phyloP scores from a whole-genome alignment of 2,888 invertebrate species.

The Pyrrhia umbra region DNA sequence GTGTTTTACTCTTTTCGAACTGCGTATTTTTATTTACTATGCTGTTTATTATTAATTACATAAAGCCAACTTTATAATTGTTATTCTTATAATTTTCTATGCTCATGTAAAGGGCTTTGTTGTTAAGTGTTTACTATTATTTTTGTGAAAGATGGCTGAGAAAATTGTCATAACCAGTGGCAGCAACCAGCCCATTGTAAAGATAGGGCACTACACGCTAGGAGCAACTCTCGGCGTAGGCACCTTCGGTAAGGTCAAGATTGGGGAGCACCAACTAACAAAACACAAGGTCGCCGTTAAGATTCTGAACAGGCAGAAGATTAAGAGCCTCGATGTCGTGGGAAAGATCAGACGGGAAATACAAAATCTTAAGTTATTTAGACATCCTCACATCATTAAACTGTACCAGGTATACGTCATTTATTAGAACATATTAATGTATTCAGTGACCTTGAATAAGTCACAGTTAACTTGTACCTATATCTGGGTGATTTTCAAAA shows the following conservation, averaged over 20 bases:
- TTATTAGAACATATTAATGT: conserved; percentile 8
- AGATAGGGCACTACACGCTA: conserved; percentile 99
- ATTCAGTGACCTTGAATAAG: conserved; percentile 59
- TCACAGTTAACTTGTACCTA: conserved; percentile 8
- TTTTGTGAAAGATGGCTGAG: conserved; percentile 75
- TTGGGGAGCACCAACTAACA: conserved; percentile 99
- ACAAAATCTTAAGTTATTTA: conserved; percentile 99
- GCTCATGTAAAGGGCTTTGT: conserved; percentile 59
- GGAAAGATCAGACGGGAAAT: conserved; percentile 99
- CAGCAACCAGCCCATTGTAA: conserved; percentile 94
- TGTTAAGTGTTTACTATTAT: conserved; percentile 35
- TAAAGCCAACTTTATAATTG: conserved; percentile 17
- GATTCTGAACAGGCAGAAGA: conserved; percentile 99
- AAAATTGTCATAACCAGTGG: conserved; percentile 82
- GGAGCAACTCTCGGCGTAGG: conserved; percentile 97
- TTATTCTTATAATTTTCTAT: conserved; percentile 24
- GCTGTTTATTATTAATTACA: conserved; percentile 33
- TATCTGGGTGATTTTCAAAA: no score
- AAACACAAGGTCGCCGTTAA: conserved; percentile 99
- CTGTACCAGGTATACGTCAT: conserved; percentile 92
- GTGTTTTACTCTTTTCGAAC: conserved; percentile 33
- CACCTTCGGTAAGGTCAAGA: conserved; percentile 99
- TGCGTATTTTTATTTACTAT: conserved; percentile 53
- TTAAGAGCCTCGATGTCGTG: conserved; percentile 99
- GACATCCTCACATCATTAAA: conserved; percentile 99